Evolutionary conservation across 53 echinoderm and acorn worm genomes (phyloP), one percentile per base, ranked within the genome.

Genomic region (Zoroaster sp.): DNA sequence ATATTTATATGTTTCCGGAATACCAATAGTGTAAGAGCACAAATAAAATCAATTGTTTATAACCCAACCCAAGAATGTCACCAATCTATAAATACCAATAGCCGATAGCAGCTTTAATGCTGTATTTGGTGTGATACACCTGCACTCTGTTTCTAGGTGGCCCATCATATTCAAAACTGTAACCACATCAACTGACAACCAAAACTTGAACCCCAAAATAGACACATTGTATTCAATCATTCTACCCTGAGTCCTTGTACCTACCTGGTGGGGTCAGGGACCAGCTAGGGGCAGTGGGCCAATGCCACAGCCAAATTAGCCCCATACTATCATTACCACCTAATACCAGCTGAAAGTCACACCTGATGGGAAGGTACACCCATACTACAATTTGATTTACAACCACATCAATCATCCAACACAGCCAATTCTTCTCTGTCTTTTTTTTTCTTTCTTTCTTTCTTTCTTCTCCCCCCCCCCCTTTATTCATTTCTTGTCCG

Each of bases 241-340:
- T 2, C 21, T 4, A 10, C 35, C 68, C 44, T 66, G 43, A 41
- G 67, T 42, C 20, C 15, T 43, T 38, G 28, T 82, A 82, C 82
- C 82, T 82, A 82, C 82, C 66, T 82, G 82, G 68, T 68, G 41
- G 82, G 82, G 82, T 82, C 69, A 82, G 41, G 68, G 82, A 68
- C 42, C 59, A 37, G 17, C 36, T 28, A 7, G 20, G 65, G 79
- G 38, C 35, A 55, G 35, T 59, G 37, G 32, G 37, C 52, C 79
- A 79, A 65, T 76, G 76, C 76, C 76, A 65, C 36, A 59, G 37
- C 63, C 55, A 37, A 63, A 63, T 37, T 40, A 73, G 73, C 79
- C 63, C 38, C 65, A 28, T 40, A 52, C 77, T 59, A 59, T 59
- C 63, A 59, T 59, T 59, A 59, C 63, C 63, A 59, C 21, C 63